These are phyloP conservation scores for Phymorhynchus buccinoides DNA, from an alignment of 1,140 invertebrate species.

Conservation along the genomic window DNA sequence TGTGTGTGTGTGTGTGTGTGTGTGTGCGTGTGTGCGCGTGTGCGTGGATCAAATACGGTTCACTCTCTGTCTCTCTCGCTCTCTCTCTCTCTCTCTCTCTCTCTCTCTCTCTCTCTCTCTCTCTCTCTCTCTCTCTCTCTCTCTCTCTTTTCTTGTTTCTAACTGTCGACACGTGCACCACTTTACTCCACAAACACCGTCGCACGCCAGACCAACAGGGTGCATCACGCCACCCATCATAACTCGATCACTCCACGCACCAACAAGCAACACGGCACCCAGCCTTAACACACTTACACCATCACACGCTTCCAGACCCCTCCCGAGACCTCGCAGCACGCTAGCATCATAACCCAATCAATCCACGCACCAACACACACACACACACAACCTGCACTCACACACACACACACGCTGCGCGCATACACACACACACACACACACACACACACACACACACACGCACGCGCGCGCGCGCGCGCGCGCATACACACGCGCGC, in stretches of 20 bases:
- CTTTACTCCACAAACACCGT: not conserved
- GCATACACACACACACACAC: too few species aligned
- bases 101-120: not conserved
- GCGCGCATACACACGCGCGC: not conserved
- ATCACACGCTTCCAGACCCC: too few species aligned
- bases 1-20: too few species aligned
- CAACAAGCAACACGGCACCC: too few species aligned
- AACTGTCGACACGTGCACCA: too few species aligned
- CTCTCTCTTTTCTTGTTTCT: not conserved
- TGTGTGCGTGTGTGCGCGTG: not conserved
- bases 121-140: not conserved
- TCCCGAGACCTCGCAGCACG: too few species aligned
- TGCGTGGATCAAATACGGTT: not conserved
- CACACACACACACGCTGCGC: not conserved
- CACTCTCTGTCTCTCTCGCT: not conserved
- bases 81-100: not conserved
- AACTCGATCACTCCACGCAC: too few species aligned
- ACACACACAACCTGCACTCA: not conserved
- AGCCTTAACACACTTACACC: too few species aligned
- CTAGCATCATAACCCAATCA: not conserved
- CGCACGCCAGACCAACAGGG: not conserved
- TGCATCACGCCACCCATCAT: too few species aligned
- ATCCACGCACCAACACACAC: not conserved
- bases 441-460: constrained; percentile 8
- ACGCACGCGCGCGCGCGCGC: not conserved